Percentiles rank a stretch among this genome's conserved stretches.
phyloP scores from a whole-genome alignment of 2,797 vertebrate species.

The Anguilla megastoma region DNA sequence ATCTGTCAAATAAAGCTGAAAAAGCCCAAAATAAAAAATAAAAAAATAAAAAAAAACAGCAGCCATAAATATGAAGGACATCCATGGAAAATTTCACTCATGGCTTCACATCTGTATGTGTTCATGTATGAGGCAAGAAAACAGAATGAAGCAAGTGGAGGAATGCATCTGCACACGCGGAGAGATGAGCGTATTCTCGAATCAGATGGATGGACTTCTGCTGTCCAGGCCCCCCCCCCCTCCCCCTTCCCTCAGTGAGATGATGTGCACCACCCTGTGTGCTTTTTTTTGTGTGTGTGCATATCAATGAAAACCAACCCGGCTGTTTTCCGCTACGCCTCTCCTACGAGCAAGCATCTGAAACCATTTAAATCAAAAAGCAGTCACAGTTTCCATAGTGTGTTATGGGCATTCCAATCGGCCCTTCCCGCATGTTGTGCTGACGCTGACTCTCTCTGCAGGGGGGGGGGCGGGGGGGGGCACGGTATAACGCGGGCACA shows the following conservation, averaged over 20 bases:
- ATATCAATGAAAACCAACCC: slow-evolving; percentile 67
- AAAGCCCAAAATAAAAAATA: too few relatives aligned
- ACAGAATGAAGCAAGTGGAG: not conserved
- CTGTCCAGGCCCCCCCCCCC: slow-evolving; percentile 34
- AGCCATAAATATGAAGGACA: not conserved
- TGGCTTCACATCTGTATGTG: not conserved
- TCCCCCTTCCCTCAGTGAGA: too few relatives aligned
- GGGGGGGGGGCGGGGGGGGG: slow-evolving; percentile 54
- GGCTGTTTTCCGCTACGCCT: slow-evolving; percentile 65
- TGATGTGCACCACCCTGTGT: not conserved
- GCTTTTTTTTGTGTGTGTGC: slow-evolving; percentile 45
- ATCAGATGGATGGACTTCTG: slow-evolving; percentile 4
- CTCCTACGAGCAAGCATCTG: slow-evolving; percentile 72
- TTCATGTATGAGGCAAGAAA: not conserved
- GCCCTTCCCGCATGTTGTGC: slow-evolving; percentile 60
- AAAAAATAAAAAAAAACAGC: not conserved
- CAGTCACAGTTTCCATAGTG: slow-evolving; percentile 76
- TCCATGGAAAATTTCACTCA: not conserved
- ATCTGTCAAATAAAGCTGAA: too few relatives aligned
- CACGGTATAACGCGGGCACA: slow-evolving; percentile 65
- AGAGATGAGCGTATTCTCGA: slow-evolving; percentile 12
- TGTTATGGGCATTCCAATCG: slow-evolving; percentile 71
- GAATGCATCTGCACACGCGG: not conserved
- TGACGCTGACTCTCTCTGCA: slow-evolving; percentile 55
- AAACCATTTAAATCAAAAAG: slow-evolving; percentile 75